These are phyloP conservation scores for Eriosoma lanigerum DNA, from an alignment of 1,140 invertebrate species.

Conservation along the genomic window DNA sequence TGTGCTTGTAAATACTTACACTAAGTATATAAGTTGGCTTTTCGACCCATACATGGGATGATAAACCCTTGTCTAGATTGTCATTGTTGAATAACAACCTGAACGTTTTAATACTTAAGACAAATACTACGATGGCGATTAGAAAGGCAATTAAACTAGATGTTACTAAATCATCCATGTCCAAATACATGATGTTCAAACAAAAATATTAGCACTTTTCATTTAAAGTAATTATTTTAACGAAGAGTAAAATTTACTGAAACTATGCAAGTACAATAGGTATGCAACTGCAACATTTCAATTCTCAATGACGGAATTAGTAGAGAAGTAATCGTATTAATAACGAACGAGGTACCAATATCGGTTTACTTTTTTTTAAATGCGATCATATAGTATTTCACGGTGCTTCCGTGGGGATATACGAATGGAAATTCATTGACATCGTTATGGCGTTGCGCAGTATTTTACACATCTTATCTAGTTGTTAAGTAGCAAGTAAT, in stretches of 20 bases:
- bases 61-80: background rate
- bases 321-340: background rate
- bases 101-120: slow-evolving; percentile 18
- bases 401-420: background rate
- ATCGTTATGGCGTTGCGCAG: background rate
- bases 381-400: background rate
- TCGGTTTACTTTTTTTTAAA: background rate
- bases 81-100: background rate
- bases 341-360: background rate
- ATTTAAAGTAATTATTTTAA: background rate
- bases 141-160: slow-evolving; percentile 21
- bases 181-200: background rate
- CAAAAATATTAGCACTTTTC: background rate
- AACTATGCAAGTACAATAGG: background rate
- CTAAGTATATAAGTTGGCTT: slow-evolving; percentile 20
- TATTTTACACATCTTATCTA: background rate
- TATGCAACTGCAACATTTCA: background rate
- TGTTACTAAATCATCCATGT: slow-evolving; percentile 7
- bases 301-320: too few relatives aligned
- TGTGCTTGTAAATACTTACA: background rate
- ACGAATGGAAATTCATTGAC: background rate
- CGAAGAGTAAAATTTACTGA: background rate
- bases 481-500: background rate
- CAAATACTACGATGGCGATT: slow-evolving; percentile 8
- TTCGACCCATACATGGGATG: slow-evolving; percentile 11